Evolutionary conservation across 2,113 vertebrate species (phyloP), one percentile per base, ranked within the genome.

Genomic region (Sisor rabdophorus): DNA sequence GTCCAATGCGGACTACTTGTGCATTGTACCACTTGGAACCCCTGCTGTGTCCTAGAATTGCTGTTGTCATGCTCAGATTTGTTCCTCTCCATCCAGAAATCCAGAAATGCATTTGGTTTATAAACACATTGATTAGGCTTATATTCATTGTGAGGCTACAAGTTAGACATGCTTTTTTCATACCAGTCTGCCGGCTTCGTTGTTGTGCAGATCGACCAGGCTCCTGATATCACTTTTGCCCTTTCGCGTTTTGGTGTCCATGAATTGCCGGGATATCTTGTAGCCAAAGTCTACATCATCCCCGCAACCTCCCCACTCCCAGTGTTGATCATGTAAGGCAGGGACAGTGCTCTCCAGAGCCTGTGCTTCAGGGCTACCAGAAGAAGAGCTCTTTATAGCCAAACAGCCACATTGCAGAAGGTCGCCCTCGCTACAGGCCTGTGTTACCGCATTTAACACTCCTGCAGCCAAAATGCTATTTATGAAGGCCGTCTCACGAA

Each of bases 301-400:
- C 13, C 94, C 94, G 0, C 94, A 95, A 77, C 94, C 94, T 0
- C 93, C 94, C 94, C 94, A 95, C 76, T 95, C 93, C 94, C 94
- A 95, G 73, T 87, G 86, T 0, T 90, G 89, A 58, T 88, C 90
- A 58, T 91, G 86, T 0, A 79, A 80, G 0, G 86, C 85, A 0
- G 56, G 53, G 22, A 30, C 60, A 52, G 22, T 30, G 13, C 20
- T 75, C 22, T 13, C 87, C 81, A 0, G 55, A 64, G 44, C 85
- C 82, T n/a, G 83, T 82, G 44, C 79, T 4, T 11, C 30, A 53
- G 26, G 47, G 47, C 52, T 30, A 55, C 32, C 44, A 91, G 82
- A 4, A 91, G 82, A 4, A 60, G 84, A 40, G 85, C 84, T 63
- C 89, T 86, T 78, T 88, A 89, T 0, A 88, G 83, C 90, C 87